Percentiles rank a stretch among this genome's conserved stretches.
Evolutionary conservation across 2,113 vertebrate genomes (phyloP).

Genomic region (Nesogale talazaci): DNA sequence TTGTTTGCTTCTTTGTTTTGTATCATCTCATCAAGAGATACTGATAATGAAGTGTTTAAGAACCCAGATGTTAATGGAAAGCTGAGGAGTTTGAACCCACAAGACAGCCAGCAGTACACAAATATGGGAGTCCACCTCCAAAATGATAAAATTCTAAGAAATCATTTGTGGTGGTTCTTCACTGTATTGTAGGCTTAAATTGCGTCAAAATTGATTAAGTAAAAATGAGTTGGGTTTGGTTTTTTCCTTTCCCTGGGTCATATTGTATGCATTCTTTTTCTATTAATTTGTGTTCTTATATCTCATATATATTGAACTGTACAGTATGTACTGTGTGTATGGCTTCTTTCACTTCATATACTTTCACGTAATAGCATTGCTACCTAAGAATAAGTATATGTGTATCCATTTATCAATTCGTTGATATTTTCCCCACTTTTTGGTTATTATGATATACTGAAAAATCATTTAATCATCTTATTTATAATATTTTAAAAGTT

Average conservation of each 20-base stretch:
- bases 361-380: background rate
- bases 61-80: background rate
- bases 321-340: background rate
- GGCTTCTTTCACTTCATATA: background rate
- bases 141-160: background rate
- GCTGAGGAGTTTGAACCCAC: background rate
- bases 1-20: too few relatives aligned
- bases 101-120: background rate
- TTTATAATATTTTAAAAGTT: background rate
- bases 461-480: background rate
- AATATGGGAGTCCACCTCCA: background rate
- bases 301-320: background rate
- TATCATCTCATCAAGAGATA: background rate
- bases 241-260: background rate
- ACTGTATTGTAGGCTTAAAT: background rate
- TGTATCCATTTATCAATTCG: background rate
- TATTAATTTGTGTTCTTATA: background rate
- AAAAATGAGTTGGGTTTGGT: background rate
- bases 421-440: background rate
- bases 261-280: background rate
- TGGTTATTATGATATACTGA: background rate
- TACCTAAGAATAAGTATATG: background rate
- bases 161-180: background rate
- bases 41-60: background rate
- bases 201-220: background rate